phyloP scores from a whole-genome alignment of 2,113 vertebrate species.

The Neodon shergylaensis region DNA sequence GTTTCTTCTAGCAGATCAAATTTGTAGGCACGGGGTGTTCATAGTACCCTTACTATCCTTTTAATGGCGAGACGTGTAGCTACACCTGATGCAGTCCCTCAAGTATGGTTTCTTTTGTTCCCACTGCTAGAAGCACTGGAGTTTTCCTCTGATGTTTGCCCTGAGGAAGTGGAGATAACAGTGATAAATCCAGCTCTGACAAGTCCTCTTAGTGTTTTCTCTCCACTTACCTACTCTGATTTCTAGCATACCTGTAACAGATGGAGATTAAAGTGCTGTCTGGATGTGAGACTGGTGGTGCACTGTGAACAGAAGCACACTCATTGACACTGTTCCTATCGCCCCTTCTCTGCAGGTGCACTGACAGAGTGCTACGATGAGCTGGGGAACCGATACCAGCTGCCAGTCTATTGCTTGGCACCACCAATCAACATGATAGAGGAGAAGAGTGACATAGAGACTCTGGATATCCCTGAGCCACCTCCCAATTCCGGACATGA shows the following conservation, averaged over 20 bases:
- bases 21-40: neutral
- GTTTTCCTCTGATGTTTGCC: neutral
- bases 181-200: neutral
- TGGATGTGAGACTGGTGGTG: neutral
- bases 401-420: conserved; percentile 97
- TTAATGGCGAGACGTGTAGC: neutral
- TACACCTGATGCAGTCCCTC: neutral
- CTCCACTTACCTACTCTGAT: neutral
- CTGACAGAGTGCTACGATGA: conserved; percentile 99
- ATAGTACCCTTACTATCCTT: neutral
- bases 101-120: neutral
- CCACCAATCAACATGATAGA: conserved; percentile 99
- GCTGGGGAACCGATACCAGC: conserved; percentile 98
- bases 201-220: neutral
- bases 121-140: neutral
- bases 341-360: conserved; percentile 88
- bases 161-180: neutral
- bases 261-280: no score
- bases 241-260: neutral
- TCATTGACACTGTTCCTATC: neutral
- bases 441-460: conserved; percentile 94
- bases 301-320: neutral
- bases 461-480: conserved; percentile 88
- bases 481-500: conserved; percentile 92
- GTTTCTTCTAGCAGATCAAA: neutral